phyloP scores from a whole-genome alignment of 2,888 invertebrate genomes.

The Chrysomela aeneicollis region DNA sequence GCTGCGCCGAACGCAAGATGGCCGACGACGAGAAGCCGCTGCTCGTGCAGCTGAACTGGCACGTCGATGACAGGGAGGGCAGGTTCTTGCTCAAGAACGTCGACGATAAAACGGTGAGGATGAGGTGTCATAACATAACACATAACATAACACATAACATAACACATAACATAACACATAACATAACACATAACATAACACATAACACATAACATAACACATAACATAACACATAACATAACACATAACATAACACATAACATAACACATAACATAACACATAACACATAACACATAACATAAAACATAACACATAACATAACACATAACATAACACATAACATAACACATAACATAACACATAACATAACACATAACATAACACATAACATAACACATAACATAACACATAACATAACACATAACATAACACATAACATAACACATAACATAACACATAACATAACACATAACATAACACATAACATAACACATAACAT shows the following conservation, averaged over 20 bases:
- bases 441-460: too few species aligned
- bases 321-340: too few species aligned
- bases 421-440: neutral
- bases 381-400: neutral
- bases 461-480: neutral
- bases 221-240: neutral
- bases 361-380: too few species aligned
- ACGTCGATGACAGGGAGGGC: slow-evolving; percentile 97
- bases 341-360: neutral
- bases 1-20: slow-evolving; percentile 83
- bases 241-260: too few species aligned
- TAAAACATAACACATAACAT: too few species aligned
- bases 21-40: slow-evolving; percentile 93
- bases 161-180: neutral
- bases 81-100: slow-evolving; percentile 92
- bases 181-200: neutral
- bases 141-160: neutral
- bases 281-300: too few species aligned
- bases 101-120: slow-evolving; percentile 80
- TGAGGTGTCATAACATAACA: too few species aligned
- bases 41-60: slow-evolving; percentile 98
- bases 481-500: too few species aligned
- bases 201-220: too few species aligned
- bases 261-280: neutral
- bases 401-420: too few species aligned